Conservation (phyloP, 1,140 invertebrate genomes). For the Anoplophora glabripennis region DNA sequence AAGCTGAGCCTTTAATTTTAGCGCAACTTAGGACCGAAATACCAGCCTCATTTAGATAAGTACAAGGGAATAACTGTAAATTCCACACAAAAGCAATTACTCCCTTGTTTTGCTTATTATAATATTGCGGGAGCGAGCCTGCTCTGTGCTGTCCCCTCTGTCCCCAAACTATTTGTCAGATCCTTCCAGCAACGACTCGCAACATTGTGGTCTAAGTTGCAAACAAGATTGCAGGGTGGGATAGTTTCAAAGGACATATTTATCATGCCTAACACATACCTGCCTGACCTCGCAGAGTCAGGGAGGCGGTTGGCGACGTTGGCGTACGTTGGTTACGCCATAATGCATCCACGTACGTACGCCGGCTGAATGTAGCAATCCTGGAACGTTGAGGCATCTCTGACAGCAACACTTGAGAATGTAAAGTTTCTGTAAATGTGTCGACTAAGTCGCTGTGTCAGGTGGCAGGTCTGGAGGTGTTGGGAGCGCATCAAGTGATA, state of each 20-base stretch:
- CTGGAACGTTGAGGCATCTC: too few relatives aligned
- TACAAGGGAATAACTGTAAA: conserved; percentile 4
- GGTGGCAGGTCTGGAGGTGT: too few relatives aligned
- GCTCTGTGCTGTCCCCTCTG: not conserved
- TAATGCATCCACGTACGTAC: too few relatives aligned
- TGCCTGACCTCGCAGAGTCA: not conserved
- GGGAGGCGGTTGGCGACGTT: not conserved
- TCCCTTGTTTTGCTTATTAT: not conserved
- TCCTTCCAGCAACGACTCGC: not conserved
- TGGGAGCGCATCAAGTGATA: too few relatives aligned
- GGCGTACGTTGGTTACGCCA: not conserved
- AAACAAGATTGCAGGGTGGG: not conserved
- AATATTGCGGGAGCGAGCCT: not conserved
- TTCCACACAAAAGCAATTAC: conserved; percentile 8
- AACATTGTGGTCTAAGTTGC: not conserved
- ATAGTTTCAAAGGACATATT: conserved; percentile 4
- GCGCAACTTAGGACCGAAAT: too few relatives aligned
- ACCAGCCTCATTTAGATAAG: too few relatives aligned
- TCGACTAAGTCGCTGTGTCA: too few relatives aligned
- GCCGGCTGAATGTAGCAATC: too few relatives aligned
- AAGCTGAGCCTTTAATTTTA: too few relatives aligned
- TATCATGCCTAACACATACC: not conserved
- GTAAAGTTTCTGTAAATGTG: too few relatives aligned
- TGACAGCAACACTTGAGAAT: too few relatives aligned
- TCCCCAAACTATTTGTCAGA: conserved; percentile 2